These are phyloP conservation scores for Trachymyrmex septentrionalis DNA, from an alignment of 1,140 invertebrate genomes.

Conservation along the genomic window DNA sequence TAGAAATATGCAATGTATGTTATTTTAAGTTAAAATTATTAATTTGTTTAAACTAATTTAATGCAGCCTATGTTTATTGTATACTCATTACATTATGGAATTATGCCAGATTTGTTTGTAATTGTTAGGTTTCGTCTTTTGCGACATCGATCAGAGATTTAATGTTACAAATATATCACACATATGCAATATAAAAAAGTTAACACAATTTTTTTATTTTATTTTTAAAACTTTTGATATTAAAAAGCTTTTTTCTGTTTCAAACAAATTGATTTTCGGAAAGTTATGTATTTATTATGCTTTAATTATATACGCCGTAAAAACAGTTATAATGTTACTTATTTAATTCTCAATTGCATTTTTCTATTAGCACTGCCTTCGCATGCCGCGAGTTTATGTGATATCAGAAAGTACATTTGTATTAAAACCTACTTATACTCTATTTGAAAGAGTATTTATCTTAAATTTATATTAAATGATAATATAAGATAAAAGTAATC, in stretches of 20 bases:
- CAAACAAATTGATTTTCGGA: background rate
- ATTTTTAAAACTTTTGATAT: constrained; percentile 24
- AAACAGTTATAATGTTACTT: constrained; percentile 9
- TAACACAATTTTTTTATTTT: constrained; percentile 30
- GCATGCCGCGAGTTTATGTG: constrained; percentile 56
- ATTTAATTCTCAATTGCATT: constrained; percentile 49
- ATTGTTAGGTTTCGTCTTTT: background rate
- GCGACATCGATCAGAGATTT: constrained; percentile 43
- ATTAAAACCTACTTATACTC: constrained; percentile 11
- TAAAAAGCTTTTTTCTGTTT: constrained; percentile 12
- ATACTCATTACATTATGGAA: constrained; percentile 19
- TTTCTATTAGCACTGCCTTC: constrained; percentile 68
- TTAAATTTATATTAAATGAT: constrained; percentile 31
- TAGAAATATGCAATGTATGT: background rate
- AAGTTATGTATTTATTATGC: constrained; percentile 38
- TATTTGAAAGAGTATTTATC: constrained; percentile 16
- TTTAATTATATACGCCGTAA: constrained; percentile 34
- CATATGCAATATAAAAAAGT: constrained; percentile 10
- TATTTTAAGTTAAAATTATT: constrained; percentile 14
- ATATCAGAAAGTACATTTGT: constrained; percentile 52
- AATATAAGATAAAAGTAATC: constrained; percentile 21
- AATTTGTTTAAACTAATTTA: constrained; percentile 19
- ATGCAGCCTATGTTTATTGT: background rate
- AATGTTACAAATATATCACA: constrained; percentile 31
- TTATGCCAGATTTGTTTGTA: background rate